These are phyloP conservation scores for Margarornis squamiger DNA, from an alignment of 2,797 vertebrate genomes.

Conservation along the genomic window DNA sequence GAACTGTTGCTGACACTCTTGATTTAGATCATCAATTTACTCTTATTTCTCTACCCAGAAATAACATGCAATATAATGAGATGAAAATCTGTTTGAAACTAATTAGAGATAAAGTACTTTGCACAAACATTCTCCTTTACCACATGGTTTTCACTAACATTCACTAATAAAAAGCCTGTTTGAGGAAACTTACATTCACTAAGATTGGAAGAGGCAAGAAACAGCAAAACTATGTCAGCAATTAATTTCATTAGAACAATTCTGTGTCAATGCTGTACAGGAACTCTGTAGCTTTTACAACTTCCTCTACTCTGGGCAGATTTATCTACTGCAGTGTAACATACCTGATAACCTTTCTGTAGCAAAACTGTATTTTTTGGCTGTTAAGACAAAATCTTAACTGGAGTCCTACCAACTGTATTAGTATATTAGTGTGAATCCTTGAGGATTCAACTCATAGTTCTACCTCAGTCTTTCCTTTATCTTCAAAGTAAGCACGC, in stretches of 20 bases:
- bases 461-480: neutral
- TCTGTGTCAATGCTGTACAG: neutral
- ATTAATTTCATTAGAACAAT: conserved; percentile 30
- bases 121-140: conserved; percentile 21
- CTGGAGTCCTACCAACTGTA: neutral
- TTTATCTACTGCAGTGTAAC: neutral
- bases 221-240: conserved; percentile 23
- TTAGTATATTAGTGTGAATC: neutral
- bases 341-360: neutral
- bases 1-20: neutral
- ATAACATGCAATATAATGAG: conserved; percentile 22
- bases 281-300: neutral
- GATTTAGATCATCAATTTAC: neutral
- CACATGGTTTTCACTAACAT: conserved; percentile 34
- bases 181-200: conserved; percentile 1
- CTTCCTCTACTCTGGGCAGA: neutral
- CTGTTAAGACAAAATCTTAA: neutral
- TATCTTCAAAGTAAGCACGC: neutral
- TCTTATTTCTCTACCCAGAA: conserved; percentile 14
- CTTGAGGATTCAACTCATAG: neutral
- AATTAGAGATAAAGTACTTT: conserved; percentile 36
- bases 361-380: neutral
- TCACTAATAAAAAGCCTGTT: conserved; percentile 19
- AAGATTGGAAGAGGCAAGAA: conserved; percentile 19
- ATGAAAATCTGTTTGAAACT: conserved; percentile 44